Percentiles rank a stretch among this genome's conserved stretches.
Evolutionary conservation across 2,797 vertebrate genomes (phyloP).

Genomic region (Dryobates pubescens): DNA sequence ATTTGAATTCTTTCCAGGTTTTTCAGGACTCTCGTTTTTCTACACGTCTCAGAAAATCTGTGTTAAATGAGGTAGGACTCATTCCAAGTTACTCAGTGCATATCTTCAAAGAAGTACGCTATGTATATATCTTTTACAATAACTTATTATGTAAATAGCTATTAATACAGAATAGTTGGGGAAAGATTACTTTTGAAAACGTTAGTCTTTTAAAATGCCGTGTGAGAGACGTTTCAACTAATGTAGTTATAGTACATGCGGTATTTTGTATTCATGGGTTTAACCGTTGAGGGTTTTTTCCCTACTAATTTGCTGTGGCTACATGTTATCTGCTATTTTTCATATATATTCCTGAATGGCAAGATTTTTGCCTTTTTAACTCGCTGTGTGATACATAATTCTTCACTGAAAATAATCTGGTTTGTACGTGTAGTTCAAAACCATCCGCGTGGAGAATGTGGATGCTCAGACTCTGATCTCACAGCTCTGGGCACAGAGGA

Average conservation of each 20-base stretch:
- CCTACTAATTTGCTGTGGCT: not conserved
- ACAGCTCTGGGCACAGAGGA: slow-evolving; percentile 52
- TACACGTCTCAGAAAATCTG: slow-evolving; percentile 61
- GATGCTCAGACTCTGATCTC: slow-evolving; percentile 63
- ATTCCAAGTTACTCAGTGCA: slow-evolving; percentile 55
- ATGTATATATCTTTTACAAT: slow-evolving; percentile 46
- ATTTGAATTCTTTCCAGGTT: slow-evolving; percentile 67
- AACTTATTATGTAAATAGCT: slow-evolving; percentile 55
- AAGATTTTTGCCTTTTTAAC: not conserved
- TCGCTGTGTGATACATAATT: not conserved
- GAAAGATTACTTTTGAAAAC: slow-evolving; percentile 40
- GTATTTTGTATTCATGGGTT: not conserved
- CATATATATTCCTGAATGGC: not conserved
- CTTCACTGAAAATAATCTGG: not conserved
- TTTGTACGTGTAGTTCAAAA: not conserved
- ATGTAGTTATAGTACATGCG: not conserved
- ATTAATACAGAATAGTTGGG: slow-evolving; percentile 52
- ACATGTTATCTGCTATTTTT: not conserved
- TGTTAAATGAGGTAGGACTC: slow-evolving; percentile 67
- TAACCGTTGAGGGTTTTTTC: slow-evolving; percentile 12
- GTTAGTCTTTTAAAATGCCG: not conserved
- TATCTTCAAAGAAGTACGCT: slow-evolving; percentile 60
- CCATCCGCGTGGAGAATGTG: not conserved
- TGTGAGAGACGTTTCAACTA: not conserved
- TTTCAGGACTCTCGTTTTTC: slow-evolving; percentile 61